Evolutionary conservation across 2,888 invertebrate genomes (phyloP), one percentile per base, ranked within the genome.

Genomic region (Kuschelorhynchus macadamiae): DNA sequence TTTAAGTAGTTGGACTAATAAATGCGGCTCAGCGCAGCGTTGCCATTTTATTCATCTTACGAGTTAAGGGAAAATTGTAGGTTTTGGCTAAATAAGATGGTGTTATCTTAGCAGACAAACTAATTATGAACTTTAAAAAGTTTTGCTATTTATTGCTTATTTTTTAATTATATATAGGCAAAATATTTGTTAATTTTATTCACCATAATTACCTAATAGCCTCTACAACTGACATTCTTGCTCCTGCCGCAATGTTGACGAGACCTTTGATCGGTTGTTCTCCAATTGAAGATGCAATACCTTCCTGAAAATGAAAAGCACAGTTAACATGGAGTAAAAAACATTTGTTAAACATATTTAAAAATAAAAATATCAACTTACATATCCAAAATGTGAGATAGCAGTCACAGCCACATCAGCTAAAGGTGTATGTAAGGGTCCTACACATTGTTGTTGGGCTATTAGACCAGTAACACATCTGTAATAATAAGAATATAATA

Each of bases 371-470:
- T 25, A 25, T 25, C 25, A 25, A 79, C 84, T 83, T 80, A 90
- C 89, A 42, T 87, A 88, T 67, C 91, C 92, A 80, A 92, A 92
- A 82, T 96, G 91, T 0, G 96, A 94, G 20, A 97, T 87, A 0
- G 96, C 95, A 3, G 92, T 90, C 50, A 98, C 91, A 0, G 95
- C 98, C 67, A 93, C 97, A 84, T 99, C 97, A 0, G 98, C 95
- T 2, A 98, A 85, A 0, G 99, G 98, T 0, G 97, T 96, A 82
- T 98, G 98, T 0, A 98, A 85, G 0, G 98, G 97, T 0, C 99
- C 98, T 18, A 98, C 96, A 81, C 98, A 98, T 82, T 99, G 99
- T 79, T 99, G 98, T 82, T 98, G 98, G 0, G 96, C 98, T 62
- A 98, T 89, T 12, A 98, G 85, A 0, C 98, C 98, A 1, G 96